Evolutionary conservation across 2,888 invertebrate genomes (phyloP), one percentile per base, ranked within the genome.

Genomic region (Anthophora plumipes): DNA sequence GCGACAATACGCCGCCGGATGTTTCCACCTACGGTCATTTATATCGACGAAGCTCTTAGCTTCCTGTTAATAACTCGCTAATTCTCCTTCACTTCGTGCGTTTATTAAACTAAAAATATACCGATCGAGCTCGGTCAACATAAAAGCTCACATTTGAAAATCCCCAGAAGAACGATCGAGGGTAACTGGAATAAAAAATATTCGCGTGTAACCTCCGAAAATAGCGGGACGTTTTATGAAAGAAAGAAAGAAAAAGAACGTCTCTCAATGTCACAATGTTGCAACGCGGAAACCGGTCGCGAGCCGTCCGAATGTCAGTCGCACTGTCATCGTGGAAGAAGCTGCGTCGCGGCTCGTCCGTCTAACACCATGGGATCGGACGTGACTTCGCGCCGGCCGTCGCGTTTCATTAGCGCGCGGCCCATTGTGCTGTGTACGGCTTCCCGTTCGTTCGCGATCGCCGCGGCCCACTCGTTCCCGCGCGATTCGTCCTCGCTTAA

Each of bases 321-420:
- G 61, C 61, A 41, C 64, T 80, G 86, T 86, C 86, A 84, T 69
- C 80, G 55, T 78, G 66, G 69, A 68, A 69, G 74, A 87, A 86
- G 80, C 69, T 80, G 86, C 67, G 70, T 59, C 71, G 59, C 55
- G 82, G 64, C 72, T 80, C 68, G 59, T 69, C 72, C 78, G 57
- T 68, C 74, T 72, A 77, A 83, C 75, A 55, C 82, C 73, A 82
- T 61, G 52, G 43, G 82, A 86, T 86, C 77, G 77, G 85, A 86
- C 85, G 70, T 84, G 85, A 86, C 77, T 86, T 85, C 75, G 78
- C 83, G 80, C 80, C 81, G 83, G 83, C 76, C 84, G 89, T 90
- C 86, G 88, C 84, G 85, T 85, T 89, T 89, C 89, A 87, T 90
- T 90, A 90, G 85, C 86, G 83, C 77, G 72, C 70, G 79, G 70